Evolutionary conservation across 2,888 invertebrate genomes (phyloP).

Genomic region (Drosophila bunnanda): DNA sequence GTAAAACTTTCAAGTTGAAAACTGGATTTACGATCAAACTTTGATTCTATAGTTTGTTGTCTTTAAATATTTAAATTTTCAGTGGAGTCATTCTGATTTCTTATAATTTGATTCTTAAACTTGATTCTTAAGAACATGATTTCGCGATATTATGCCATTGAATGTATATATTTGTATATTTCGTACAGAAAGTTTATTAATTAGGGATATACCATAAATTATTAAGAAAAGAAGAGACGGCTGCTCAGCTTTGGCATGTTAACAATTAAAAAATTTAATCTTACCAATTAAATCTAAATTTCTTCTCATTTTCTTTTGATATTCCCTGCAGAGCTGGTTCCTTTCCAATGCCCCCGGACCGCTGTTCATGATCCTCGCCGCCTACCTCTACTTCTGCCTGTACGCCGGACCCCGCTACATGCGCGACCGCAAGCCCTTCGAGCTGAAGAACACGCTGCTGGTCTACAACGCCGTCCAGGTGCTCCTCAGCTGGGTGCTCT

Average conservation of each 20-base stretch:
- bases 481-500: constrained; percentile 91
- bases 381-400: constrained; percentile 90
- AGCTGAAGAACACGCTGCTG: constrained; percentile 91
- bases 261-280: background rate
- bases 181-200: background rate
- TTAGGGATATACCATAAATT: no score
- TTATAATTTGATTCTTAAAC: background rate
- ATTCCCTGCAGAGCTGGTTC: constrained; percentile 87
- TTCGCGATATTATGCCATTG: background rate
- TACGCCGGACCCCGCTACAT: constrained; percentile 94
- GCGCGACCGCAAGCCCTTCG: constrained; percentile 93
- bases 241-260: no score
- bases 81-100: background rate
- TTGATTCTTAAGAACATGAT: background rate
- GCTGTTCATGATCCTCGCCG: constrained; percentile 88
- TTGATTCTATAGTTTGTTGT: background rate
- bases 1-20: background rate
- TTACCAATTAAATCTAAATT: background rate
- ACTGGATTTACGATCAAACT: background rate
- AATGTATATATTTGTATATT: background rate
- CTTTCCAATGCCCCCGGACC: constrained; percentile 90
- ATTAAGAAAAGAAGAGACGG: no score
- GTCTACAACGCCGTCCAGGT: constrained; percentile 96
- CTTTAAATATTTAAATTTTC: constrained; percentile 2
- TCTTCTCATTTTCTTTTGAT: constrained; percentile 55